Conservation (phyloP, 2,888 invertebrate species). For the Aproaerema taeniolella region DNA sequence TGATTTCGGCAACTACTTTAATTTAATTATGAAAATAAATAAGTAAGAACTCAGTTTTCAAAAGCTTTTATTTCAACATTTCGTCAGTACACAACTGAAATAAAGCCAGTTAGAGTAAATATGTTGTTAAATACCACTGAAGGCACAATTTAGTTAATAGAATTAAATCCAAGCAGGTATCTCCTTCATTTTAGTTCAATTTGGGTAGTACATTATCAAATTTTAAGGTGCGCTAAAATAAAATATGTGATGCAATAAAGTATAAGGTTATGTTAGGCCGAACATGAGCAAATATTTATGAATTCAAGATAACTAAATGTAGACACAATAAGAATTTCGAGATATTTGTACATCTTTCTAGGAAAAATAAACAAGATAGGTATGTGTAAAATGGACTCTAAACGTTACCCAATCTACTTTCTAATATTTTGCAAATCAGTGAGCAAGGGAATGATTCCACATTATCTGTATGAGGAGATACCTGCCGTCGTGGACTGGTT, state of each 20-base stretch:
- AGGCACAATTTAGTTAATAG: constrained; percentile 31
- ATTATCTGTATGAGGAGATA: constrained; percentile 61
- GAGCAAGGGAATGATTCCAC: too few relatives aligned
- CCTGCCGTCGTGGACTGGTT: constrained; percentile 45
- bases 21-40: constrained; percentile 63
- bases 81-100: constrained; percentile 57
- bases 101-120: constrained; percentile 30
- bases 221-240: too few relatives aligned
- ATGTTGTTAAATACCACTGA: constrained; percentile 44
- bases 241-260: too few relatives aligned
- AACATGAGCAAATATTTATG: too few relatives aligned
- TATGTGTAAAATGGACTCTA: background rate
- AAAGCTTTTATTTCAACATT: constrained; percentile 65
- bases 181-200: too few relatives aligned
- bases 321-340: background rate
- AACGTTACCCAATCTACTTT: constrained; percentile 13
- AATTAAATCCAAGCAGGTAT: constrained; percentile 49
- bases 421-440: background rate
- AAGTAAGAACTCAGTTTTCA: constrained; percentile 66
- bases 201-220: too few relatives aligned
- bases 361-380: background rate
- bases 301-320: too few relatives aligned
- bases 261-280: too few relatives aligned
- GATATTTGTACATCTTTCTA: background rate
- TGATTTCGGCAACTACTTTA: constrained; percentile 54